Percentiles rank a stretch among this genome's conserved stretches.
Evolutionary conservation across 2,797 vertebrate genomes (phyloP).

Genomic region (Ctenochaetus hawaiiensis): DNA sequence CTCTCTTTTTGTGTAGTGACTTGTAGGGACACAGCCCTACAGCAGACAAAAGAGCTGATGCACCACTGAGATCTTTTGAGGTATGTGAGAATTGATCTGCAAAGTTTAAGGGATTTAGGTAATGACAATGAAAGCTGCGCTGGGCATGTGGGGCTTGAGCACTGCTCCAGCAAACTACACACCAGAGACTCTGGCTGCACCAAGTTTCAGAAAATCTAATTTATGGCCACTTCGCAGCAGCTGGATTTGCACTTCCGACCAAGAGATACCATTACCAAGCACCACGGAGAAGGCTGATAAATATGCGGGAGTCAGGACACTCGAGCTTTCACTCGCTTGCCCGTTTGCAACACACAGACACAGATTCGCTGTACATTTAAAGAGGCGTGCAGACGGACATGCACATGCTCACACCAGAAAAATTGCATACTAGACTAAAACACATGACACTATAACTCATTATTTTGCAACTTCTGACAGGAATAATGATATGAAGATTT

Average conservation of each 20-base stretch:
- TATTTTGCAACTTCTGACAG: not conserved
- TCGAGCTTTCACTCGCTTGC: slow-evolving; percentile 24
- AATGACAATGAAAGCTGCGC: slow-evolving; percentile 67
- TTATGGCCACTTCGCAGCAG: slow-evolving; percentile 82
- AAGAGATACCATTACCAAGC: slow-evolving; percentile 82
- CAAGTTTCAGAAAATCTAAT: slow-evolving; percentile 83
- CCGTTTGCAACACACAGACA: slow-evolving; percentile 21
- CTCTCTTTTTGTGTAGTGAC: slow-evolving; percentile 8
- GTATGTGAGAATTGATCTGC: slow-evolving; percentile 51
- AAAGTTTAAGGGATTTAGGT: slow-evolving; percentile 64
- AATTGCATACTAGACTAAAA: not conserved
- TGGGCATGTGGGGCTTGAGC: slow-evolving; percentile 31
- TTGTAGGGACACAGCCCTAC: slow-evolving; percentile 9
- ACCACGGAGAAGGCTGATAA: slow-evolving; percentile 57
- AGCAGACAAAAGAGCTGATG: slow-evolving; percentile 21
- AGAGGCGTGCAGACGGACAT: slow-evolving; percentile 22
- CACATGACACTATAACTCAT: not conserved
- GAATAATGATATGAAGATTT: slow-evolving; percentile 9
- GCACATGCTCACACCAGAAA: not conserved
- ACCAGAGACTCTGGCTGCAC: slow-evolving; percentile 74
- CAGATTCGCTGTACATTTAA: slow-evolving; percentile 29
- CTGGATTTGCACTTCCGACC: slow-evolving; percentile 86
- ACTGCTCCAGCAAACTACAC: slow-evolving; percentile 61
- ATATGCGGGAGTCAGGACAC: slow-evolving; percentile 43
- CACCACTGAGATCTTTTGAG: slow-evolving; percentile 35